These are phyloP conservation scores for Danio rerio DNA, from an alignment of 2,113 vertebrate genomes.

Conservation along the genomic window GRCz12tu NC_133194.1:51191001-51191500, in stretches of 20 bases:
- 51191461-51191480: too few relatives aligned
- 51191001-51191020: too few relatives aligned
- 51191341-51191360: not conserved
- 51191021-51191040: too few relatives aligned
- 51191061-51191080: not conserved
- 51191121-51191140: not conserved
- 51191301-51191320: not conserved
- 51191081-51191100: not conserved
- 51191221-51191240: conserved; percentile 76
- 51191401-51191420: not conserved
- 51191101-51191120: not conserved
- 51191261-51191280: conserved; percentile 93
- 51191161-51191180: not conserved
- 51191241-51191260: conserved; percentile 83
- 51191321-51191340: not conserved
- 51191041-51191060: too few relatives aligned
- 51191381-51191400: not conserved
- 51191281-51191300: conserved; percentile 66
- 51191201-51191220: not conserved
- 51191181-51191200: not conserved
- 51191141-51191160: not conserved
- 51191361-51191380: not conserved
- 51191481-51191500: too few relatives aligned
- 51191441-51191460: too few relatives aligned
- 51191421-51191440: too few relatives aligned